These are phyloP conservation scores for Petrocephalus zakoni DNA, from an alignment of 2,113 vertebrate genomes.

Conservation along the genomic window DNA sequence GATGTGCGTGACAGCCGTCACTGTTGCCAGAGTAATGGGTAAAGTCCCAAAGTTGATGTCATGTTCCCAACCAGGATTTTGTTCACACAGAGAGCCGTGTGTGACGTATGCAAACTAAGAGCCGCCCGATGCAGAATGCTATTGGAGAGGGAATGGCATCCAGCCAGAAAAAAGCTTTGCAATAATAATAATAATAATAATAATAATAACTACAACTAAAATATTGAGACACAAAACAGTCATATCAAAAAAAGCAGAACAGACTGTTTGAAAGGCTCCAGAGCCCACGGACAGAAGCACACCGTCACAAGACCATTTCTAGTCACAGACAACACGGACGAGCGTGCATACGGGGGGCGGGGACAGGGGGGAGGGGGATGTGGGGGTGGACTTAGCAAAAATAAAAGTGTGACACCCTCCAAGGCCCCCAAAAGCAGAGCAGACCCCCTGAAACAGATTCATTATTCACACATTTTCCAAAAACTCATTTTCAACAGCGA, in stretches of 20 bases:
- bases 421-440: conserved; percentile 39
- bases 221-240: not conserved
- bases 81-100: not conserved
- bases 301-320: too few species aligned
- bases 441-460: conserved; percentile 39
- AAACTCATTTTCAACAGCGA: conserved; percentile 48
- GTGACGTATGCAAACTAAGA: not conserved
- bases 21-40: not conserved
- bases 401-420: not conserved
- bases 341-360: not conserved
- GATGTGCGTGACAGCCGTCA: not conserved
- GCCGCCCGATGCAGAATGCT: not conserved
- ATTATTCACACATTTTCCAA: conserved; percentile 56
- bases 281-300: too few species aligned
- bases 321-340: not conserved
- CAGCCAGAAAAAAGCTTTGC: not conserved
- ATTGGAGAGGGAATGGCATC: not conserved
- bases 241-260: not conserved
- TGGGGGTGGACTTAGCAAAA: not conserved
- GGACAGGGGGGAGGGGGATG: not conserved
- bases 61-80: not conserved
- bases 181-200: not conserved
- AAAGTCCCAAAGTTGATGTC: not conserved
- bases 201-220: not conserved
- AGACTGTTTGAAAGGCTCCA: not conserved